Percentiles rank a stretch among this genome's conserved stretches.
Conservation (phyloP, 2,113 vertebrate genomes). For the Pterocles burchelli region DNA sequence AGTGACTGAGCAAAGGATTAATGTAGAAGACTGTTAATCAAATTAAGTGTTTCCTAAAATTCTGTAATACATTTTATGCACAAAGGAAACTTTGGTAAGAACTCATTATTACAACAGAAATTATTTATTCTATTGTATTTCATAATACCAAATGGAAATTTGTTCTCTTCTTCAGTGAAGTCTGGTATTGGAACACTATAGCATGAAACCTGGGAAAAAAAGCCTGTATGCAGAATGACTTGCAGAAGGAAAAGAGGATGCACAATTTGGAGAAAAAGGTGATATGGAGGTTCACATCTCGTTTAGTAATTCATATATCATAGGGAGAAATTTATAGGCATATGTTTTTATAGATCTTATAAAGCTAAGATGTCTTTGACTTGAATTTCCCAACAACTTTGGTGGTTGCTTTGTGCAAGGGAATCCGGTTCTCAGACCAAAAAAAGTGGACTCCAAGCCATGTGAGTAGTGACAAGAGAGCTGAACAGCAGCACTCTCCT, state of each 20-base stretch:
- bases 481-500: neutral
- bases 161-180: neutral
- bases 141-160: slow-evolving; percentile 14
- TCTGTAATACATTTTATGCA: slow-evolving; percentile 62
- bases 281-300: neutral
- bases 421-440: neutral
- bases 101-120: slow-evolving; percentile 40
- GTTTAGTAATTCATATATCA: neutral
- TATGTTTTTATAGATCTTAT: neutral
- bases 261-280: neutral
- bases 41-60: slow-evolving; percentile 72
- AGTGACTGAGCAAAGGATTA: slow-evolving; percentile 61
- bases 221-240: neutral
- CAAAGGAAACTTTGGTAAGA: slow-evolving; percentile 60
- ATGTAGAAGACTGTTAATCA: slow-evolving; percentile 60
- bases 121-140: slow-evolving; percentile 50
- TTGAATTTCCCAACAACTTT: neutral
- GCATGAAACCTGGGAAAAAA: neutral
- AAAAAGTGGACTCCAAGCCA: neutral
- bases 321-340: neutral
- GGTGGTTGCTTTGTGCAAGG: neutral
- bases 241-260: neutral
- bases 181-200: neutral
- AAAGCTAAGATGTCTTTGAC: neutral
- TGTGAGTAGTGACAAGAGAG: neutral